These are phyloP conservation scores for Leptinotarsa defecta DNA, from an alignment of 1,140 invertebrate genomes.

Conservation along the genomic window DNA sequence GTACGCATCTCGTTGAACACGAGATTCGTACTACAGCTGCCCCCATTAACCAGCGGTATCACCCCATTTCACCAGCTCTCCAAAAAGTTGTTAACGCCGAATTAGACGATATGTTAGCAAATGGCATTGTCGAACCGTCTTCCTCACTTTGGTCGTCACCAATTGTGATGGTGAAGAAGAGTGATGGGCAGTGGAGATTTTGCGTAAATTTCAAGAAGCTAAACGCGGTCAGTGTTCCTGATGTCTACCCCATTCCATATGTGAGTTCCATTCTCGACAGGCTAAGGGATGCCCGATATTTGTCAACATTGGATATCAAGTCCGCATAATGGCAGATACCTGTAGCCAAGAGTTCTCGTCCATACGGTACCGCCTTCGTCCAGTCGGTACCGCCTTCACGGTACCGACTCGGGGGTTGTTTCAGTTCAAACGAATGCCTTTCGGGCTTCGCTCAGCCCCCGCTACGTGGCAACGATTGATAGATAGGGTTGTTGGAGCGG, in stretches of 20 bases:
- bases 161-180: slow-evolving; percentile 15
- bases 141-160: too few relatives aligned
- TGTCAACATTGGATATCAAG: slow-evolving; percentile 47
- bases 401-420: slow-evolving; percentile 43
- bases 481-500: slow-evolving; percentile 33
- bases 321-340: slow-evolving; percentile 50
- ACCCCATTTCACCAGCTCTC: slow-evolving; percentile 1
- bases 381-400: slow-evolving; percentile 49
- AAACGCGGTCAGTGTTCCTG: slow-evolving; percentile 36
- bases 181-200: slow-evolving; percentile 12
- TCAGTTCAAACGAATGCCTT: slow-evolving; percentile 47
- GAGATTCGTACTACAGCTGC: too few relatives aligned
- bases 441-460: slow-evolving; percentile 50
- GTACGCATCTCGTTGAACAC: not conserved
- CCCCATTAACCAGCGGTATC: not conserved
- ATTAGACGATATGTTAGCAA: too few relatives aligned
- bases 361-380: too few relatives aligned
- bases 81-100: too few relatives aligned
- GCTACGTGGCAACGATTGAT: slow-evolving; percentile 51
- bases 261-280: slow-evolving; percentile 36
- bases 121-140: too few relatives aligned
- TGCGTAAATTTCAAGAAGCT: slow-evolving; percentile 25
- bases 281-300: slow-evolving; percentile 42
- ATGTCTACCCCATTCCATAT: slow-evolving; percentile 32
- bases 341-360: slow-evolving; percentile 36